Conservation (phyloP, 2,888 invertebrate genomes). For the Hyposoter dolosus region DNA sequence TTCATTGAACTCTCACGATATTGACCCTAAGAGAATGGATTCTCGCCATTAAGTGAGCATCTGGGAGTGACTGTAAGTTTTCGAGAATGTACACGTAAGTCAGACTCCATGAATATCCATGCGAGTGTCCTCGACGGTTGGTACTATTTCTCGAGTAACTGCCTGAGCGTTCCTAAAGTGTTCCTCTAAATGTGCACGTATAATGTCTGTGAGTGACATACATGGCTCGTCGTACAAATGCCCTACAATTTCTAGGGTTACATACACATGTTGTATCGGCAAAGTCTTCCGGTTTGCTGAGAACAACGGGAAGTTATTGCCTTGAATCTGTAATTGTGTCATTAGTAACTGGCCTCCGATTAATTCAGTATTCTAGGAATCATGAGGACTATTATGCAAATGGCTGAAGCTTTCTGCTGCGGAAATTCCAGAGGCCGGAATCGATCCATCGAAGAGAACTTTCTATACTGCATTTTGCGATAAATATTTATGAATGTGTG, state of each 20-base stretch:
- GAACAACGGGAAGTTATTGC: not conserved
- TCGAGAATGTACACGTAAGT: not conserved
- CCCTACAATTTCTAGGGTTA: not conserved
- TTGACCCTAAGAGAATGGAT: not conserved
- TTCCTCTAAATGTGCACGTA: not conserved
- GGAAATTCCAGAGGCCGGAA: not conserved
- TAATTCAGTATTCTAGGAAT: not conserved
- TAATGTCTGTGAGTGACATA: conserved; percentile 33
- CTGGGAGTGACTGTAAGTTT: conserved; percentile 3
- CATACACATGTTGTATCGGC: not conserved
- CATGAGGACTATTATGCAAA: not conserved
- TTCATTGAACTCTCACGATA: not conserved
- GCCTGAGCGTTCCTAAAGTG: not conserved
- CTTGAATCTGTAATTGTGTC: conserved; percentile 1
- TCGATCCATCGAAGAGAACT: conserved; percentile 6
- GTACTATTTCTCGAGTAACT: conserved; percentile 7
- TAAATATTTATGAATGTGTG: conserved; percentile 7
- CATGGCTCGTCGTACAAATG: not conserved
- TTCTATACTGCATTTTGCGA: not conserved
- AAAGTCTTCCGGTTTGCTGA: not conserved
- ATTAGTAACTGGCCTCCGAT: not conserved
- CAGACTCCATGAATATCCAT: conserved; percentile 16
- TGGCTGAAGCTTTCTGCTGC: not conserved
- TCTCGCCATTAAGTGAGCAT: not conserved
- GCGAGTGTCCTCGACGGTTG: conserved; percentile 20